A percentile compares a stretch with the other conserved stretches of the same genome.
Evolutionary conservation across 2,113 vertebrate genomes (phyloP).

Genomic region (Eptatretus burgeri): DNA sequence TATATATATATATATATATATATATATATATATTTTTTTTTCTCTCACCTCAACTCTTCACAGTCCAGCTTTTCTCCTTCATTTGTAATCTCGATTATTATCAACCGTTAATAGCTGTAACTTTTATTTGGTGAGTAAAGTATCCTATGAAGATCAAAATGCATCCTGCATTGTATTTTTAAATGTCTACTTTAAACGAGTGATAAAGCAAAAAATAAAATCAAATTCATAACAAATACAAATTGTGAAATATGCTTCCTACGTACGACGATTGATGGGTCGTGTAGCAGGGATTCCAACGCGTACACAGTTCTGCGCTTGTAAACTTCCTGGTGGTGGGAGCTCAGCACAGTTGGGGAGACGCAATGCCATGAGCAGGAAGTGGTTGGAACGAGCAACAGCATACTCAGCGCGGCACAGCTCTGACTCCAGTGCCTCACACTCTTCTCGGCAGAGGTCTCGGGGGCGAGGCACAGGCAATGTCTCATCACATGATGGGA

Average conservation of each 20-base stretch:
- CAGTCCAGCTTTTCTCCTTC: too few relatives aligned
- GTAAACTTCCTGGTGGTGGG: constrained; percentile 43
- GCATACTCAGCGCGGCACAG: constrained; percentile 92
- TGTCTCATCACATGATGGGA: constrained; percentile 68
- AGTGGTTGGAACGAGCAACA: constrained; percentile 72
- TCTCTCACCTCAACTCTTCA: too few relatives aligned
- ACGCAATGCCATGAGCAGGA: constrained; percentile 78
- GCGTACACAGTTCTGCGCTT: constrained; percentile 57
- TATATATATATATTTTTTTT: too few relatives aligned
- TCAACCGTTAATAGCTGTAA: too few relatives aligned
- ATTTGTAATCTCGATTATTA: too few relatives aligned
- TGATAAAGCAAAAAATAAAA: too few relatives aligned
- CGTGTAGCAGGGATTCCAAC: constrained; percentile 88
- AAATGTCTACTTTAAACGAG: too few relatives aligned
- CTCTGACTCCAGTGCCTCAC: constrained; percentile 86
- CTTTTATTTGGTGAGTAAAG: too few relatives aligned
- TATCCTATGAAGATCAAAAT: too few relatives aligned
- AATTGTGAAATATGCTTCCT: background rate
- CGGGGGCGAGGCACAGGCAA: constrained; percentile 42
- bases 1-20: too few relatives aligned
- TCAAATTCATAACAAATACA: too few relatives aligned
- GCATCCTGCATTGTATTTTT: too few relatives aligned
- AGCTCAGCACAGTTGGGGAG: constrained; percentile 91
- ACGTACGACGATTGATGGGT: constrained; percentile 31
- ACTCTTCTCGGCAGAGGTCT: constrained; percentile 78